Evolutionary conservation across 2,113 vertebrate genomes (phyloP).

Genomic region (Mionectes macconnelli): DNA sequence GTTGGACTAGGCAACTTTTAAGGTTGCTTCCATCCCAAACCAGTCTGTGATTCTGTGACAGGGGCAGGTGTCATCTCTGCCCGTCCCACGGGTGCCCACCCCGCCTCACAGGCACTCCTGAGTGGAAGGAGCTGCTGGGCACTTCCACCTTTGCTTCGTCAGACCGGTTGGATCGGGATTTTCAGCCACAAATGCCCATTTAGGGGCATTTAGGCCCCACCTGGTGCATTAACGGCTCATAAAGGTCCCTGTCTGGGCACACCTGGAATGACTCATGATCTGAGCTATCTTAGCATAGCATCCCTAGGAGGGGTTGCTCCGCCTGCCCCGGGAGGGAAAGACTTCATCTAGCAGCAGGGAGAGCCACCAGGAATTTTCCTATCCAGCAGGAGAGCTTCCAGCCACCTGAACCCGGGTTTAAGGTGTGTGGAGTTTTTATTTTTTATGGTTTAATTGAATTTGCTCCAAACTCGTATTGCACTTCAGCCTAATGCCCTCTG

Average conservation of each 20-base stretch:
- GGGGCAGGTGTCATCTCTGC: fast-evolving
- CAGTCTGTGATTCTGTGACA: neutral
- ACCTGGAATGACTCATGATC: neutral
- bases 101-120: too few relatives aligned
- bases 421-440: neutral
- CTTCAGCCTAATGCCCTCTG: fast-evolving
- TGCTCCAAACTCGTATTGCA: fast-evolving
- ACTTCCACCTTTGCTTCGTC: fast-evolving
- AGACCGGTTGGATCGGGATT: fast-evolving
- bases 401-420: fast-evolving
- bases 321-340: neutral
- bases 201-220: fast-evolving
- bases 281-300: neutral
- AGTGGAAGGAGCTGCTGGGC: fast-evolving
- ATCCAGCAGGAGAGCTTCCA: fast-evolving
- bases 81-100: too few relatives aligned
- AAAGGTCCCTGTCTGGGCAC: too few relatives aligned
- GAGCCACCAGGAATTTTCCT: fast-evolving
- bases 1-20: neutral
- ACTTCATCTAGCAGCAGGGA: neutral
- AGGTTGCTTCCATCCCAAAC: neutral
- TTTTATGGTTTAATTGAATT: neutral
- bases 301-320: neutral
- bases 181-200: neutral
- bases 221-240: neutral